These are phyloP conservation scores for Lucinisca nassula DNA, from an alignment of 2,888 invertebrate genomes.

Conservation along the genomic window DNA sequence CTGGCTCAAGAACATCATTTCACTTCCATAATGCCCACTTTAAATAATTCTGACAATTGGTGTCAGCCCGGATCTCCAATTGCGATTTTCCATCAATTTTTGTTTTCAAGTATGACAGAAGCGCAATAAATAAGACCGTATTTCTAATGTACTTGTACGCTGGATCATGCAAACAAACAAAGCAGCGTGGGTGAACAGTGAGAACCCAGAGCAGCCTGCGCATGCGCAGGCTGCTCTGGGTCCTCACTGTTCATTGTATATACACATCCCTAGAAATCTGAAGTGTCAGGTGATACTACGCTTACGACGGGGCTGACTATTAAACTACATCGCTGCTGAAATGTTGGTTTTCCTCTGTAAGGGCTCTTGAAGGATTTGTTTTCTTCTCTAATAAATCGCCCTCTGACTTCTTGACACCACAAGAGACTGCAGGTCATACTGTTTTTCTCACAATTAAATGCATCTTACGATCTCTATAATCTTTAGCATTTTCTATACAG, in stretches of 20 bases:
- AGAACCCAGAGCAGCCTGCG: too few relatives aligned
- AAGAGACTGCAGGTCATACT: conserved; percentile 63
- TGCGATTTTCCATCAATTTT: conserved; percentile 70
- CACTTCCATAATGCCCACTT: conserved; percentile 12
- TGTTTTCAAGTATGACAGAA: conserved; percentile 67
- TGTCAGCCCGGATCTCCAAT: conserved; percentile 51
- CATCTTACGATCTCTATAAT: conserved; percentile 59
- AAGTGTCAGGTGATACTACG: too few relatives aligned
- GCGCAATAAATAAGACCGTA: conserved; percentile 59
- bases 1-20: background rate
- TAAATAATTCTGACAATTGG: conserved; percentile 7
- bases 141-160: too few relatives aligned
- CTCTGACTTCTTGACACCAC: conserved; percentile 67
- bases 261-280: too few relatives aligned
- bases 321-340: too few relatives aligned
- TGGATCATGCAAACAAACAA: too few relatives aligned
- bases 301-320: too few relatives aligned
- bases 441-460: conserved; percentile 64
- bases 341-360: too few relatives aligned
- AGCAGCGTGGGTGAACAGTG: too few relatives aligned
- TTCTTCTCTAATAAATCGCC: conserved; percentile 64
- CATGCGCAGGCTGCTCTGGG: too few relatives aligned
- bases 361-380: conserved; percentile 35
- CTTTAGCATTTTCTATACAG: conserved; percentile 30
- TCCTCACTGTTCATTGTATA: too few relatives aligned